phyloP scores from a whole-genome alignment of 2,797 vertebrate species.

The Channallabes apus region DNA sequence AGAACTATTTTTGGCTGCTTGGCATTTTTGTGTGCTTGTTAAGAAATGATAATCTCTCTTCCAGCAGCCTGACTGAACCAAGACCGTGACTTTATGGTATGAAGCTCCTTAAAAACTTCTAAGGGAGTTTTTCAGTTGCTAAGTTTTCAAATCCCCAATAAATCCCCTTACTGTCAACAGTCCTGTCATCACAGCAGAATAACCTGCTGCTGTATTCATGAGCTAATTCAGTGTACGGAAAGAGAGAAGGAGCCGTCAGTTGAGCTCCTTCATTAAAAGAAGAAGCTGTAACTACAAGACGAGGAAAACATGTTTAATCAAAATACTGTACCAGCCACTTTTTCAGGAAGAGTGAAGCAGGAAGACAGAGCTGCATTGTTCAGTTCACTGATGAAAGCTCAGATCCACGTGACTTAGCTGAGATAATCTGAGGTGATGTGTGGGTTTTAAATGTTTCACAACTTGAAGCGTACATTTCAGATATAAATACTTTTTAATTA shows the following conservation, averaged over 20 bases:
- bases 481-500: background rate
- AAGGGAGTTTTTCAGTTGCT: background rate
- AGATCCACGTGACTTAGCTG: background rate
- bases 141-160: background rate
- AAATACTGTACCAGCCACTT: background rate
- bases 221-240: background rate
- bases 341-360: constrained; percentile 9
- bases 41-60: background rate
- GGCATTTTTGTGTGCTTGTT: background rate
- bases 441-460: background rate
- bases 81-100: background rate
- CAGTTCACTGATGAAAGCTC: background rate
- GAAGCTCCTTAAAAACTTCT: background rate
- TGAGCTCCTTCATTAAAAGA: background rate
- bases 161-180: background rate
- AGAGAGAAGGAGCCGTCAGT: background rate
- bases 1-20: background rate
- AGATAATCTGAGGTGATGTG: background rate
- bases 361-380: constrained; percentile 4
- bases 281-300: background rate
- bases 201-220: constrained; percentile 13
- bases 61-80: background rate
- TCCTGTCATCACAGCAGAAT: background rate
- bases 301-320: constrained; percentile 1
- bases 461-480: background rate